Percentiles rank a stretch among this genome's conserved stretches.
phyloP scores from a whole-genome alignment of 2,797 vertebrate species.

The Phrynocephalus forsythii region DNA sequence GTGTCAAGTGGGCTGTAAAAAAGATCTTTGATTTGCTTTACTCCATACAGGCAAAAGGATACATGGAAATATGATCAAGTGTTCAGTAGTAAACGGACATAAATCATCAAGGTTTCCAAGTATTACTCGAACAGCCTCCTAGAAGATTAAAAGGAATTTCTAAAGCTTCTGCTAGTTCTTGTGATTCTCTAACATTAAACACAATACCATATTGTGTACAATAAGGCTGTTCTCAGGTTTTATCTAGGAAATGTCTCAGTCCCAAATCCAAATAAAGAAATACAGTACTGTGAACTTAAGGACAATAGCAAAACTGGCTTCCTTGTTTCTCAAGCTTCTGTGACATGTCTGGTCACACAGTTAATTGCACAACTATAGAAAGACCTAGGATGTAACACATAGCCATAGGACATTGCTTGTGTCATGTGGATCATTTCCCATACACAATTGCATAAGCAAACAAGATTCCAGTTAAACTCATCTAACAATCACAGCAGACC shows the following conservation, averaged over 20 bases:
- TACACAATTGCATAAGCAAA: no score
- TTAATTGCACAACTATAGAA: no score
- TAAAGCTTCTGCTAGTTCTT: neutral
- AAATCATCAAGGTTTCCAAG: constrained; percentile 86
- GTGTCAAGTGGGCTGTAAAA: neutral
- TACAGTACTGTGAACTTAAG: no score
- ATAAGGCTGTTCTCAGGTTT: neutral
- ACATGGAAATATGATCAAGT: constrained; percentile 90
- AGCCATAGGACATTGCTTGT: no score
- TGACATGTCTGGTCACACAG: no score
- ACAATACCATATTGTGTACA: neutral
- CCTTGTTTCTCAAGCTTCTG: no score
- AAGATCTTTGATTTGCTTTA: neutral
- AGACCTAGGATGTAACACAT: no score
- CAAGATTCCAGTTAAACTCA: neutral
- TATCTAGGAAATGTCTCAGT: neutral
- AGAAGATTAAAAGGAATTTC: constrained; percentile 53
- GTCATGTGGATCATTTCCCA: no score
- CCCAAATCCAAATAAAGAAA: neutral
- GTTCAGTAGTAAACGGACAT: constrained; percentile 87
- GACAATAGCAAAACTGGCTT: no score
- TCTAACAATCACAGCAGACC: neutral
- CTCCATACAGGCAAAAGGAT: constrained; percentile 77
- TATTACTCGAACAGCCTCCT: constrained; percentile 88
- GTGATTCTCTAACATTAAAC: neutral